Evolutionary conservation across 2,888 invertebrate species (phyloP).

Genomic region (Bhutanitis thaidina): DNA sequence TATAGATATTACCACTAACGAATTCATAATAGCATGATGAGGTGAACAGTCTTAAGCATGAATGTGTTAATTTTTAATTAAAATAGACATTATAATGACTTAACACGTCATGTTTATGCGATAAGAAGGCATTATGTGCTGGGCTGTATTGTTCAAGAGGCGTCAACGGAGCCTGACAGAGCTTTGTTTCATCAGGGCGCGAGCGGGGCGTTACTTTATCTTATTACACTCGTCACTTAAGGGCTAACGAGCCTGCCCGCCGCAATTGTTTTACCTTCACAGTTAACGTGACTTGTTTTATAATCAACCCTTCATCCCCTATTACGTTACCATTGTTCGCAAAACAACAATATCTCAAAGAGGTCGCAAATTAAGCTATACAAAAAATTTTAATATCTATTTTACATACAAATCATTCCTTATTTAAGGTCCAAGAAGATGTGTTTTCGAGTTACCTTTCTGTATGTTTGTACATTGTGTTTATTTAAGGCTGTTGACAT

Average conservation of each 20-base stretch:
- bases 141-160: conserved; percentile 26
- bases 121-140: conserved; percentile 17
- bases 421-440: no score
- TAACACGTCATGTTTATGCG: conserved; percentile 15
- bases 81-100: conserved; percentile 9
- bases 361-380: no score
- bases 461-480: no score
- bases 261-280: conserved; percentile 58
- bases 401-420: no score
- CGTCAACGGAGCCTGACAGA: conserved; percentile 26
- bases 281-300: conserved; percentile 54
- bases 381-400: no score
- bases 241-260: conserved; percentile 46
- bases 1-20: no score
- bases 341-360: no score
- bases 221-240: conserved; percentile 66
- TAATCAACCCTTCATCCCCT: conserved; percentile 17
- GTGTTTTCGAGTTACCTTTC: no score
- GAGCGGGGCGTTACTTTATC: conserved; percentile 58
- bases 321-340: neutral
- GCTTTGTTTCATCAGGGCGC: conserved; percentile 64
- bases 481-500: no score
- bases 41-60: no score
- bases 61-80: neutral
- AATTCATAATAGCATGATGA: no score